Evolutionary conservation across 2,888 invertebrate species (phyloP), one percentile per base, ranked within the genome.

Genomic region (Lasioglossum morio): DNA sequence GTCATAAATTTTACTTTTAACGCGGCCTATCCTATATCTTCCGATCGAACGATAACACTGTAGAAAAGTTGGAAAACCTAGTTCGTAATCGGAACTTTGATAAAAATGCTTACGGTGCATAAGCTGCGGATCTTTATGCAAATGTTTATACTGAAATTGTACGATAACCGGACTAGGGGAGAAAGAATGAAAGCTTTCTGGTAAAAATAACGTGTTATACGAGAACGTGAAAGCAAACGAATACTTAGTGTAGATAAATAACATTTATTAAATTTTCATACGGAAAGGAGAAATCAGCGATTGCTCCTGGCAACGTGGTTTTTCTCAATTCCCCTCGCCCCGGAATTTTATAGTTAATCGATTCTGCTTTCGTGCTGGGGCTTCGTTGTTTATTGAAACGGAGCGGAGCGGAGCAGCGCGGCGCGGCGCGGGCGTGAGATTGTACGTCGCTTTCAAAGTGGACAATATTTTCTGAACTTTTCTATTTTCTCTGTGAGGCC

Each of bases 401-500:
- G 43, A 23, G 66, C 34, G 34, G 2, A 1, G 30, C 30, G 30
- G 30, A 1, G 30, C 1, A 2, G 30, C 30, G 30, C 30, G 30
- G 30, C 34, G 34, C 37, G 30, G 34, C 23, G 37, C 57, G 57
- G 40, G 69, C 40, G n/a, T 34, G 74, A 53, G 43, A 34, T 37
- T 40, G 23, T 48, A 72, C 70, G 74, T 48, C 48, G 53, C 40
- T 72, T 60, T 83, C 74, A 16, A 23, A 75, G 16, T 23, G 2
- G 27, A 57, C 79, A 40, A 79, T 75, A 75, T 72, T 48, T 70
- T 43, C 30, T 12, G 1, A 78, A 75, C 72, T 75, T 84, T 60
- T 19, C 79, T 40, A 79, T 84, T 74, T 66, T 75, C 75, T n/a
- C 2, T 27, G 37, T 8, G 10, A 4, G 19, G 12, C 10, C 57